These are phyloP conservation scores for Schizopygopsis malacanthus DNA, from an alignment of 2,797 vertebrate genomes.

Conservation along the genomic window DNA sequence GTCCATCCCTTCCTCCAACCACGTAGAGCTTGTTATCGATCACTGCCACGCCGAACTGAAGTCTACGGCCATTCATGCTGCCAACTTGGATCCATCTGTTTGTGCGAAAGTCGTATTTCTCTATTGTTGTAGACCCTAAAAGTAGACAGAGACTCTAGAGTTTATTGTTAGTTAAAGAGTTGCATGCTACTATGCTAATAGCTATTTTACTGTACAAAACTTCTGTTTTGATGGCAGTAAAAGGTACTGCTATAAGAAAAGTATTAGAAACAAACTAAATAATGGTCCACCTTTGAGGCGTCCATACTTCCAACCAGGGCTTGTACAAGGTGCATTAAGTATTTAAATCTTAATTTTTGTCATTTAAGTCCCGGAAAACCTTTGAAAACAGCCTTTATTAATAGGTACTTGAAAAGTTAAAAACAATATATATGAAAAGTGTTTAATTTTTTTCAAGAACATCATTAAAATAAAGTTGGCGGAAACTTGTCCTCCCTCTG, in stretches of 20 bases:
- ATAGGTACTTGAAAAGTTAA: neutral
- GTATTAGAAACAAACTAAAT: neutral
- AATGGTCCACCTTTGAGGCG: conserved; percentile 86
- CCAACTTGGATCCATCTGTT: conserved; percentile 94
- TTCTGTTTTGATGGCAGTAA: neutral
- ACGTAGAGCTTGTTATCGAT: conserved; percentile 96
- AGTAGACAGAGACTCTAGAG: conserved; percentile 6
- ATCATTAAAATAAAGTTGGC: too few species aligned
- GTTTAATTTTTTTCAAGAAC: too few species aligned
- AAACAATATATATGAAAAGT: neutral
- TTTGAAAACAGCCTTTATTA: neutral
- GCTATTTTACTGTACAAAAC: neutral
- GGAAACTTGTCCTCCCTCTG: neutral
- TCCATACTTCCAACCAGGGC: conserved; percentile 90
- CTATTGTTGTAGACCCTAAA: conserved; percentile 93
- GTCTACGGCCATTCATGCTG: conserved; percentile 89
- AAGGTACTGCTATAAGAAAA: neutral
- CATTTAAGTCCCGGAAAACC: neutral
- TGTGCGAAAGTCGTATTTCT: conserved; percentile 94
- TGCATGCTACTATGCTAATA: neutral
- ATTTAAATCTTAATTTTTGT: neutral
- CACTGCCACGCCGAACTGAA: conserved; percentile 96
- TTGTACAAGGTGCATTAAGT: neutral
- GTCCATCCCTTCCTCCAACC: conserved; percentile 93
- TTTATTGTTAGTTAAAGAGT: conserved; percentile 13